A percentile compares a stretch with the other conserved stretches of the same genome.
Conservation (phyloP, 2,113 vertebrate genomes). For the Rhabdomys dilectus region DNA sequence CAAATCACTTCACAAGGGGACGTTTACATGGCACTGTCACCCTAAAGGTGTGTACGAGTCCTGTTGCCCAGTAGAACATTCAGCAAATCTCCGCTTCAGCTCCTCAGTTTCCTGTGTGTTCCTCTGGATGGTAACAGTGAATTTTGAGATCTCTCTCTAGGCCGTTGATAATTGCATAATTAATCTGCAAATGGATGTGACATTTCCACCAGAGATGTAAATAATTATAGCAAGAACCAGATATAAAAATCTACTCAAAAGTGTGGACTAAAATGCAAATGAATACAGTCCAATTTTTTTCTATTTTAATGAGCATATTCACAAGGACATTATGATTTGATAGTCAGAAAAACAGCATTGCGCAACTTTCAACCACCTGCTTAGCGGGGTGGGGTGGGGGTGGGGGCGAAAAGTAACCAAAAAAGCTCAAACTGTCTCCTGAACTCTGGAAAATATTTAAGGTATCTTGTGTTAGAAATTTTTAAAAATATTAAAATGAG, state of each 20-base stretch:
- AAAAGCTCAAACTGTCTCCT: background rate
- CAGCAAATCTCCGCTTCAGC: background rate
- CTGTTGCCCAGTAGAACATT: background rate
- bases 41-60: background rate
- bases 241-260: slow-evolving; percentile 50
- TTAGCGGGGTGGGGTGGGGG: background rate
- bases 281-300: slow-evolving; percentile 45
- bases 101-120: background rate
- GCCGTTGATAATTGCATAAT: slow-evolving; percentile 39
- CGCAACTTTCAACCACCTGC: slow-evolving; percentile 63
- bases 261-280: slow-evolving; percentile 60
- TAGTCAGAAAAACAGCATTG: slow-evolving; percentile 69
- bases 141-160: slow-evolving; percentile 57
- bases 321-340: slow-evolving; percentile 52
- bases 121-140: slow-evolving; percentile 40
- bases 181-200: slow-evolving; percentile 64
- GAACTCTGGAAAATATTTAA: slow-evolving; percentile 52
- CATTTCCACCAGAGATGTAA: slow-evolving; percentile 56
- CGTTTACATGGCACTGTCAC: background rate
- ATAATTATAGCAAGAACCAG: slow-evolving; percentile 53
- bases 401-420: background rate
- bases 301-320: slow-evolving; percentile 65
- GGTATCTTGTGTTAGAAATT: slow-evolving; percentile 26
- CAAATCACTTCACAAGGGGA: background rate
- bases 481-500: background rate